These are phyloP conservation scores for Artemia sinica DNA, from an alignment of 2,888 invertebrate species.

Conservation along the genomic window DNA sequence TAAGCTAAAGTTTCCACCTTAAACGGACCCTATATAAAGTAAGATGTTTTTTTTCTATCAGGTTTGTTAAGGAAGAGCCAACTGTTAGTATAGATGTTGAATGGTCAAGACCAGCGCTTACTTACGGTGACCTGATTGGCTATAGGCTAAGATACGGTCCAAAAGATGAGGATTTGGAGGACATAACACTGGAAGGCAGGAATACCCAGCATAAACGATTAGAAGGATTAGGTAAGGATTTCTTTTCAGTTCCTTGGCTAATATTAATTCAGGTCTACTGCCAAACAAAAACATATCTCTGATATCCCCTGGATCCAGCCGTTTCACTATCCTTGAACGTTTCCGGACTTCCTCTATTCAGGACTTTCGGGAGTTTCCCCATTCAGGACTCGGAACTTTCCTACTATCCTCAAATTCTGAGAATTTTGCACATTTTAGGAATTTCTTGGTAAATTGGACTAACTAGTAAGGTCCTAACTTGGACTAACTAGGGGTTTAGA, in stretches of 20 bases:
- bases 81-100: slow-evolving; percentile 74
- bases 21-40: not conserved
- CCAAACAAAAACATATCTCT: too few relatives aligned
- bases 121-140: slow-evolving; percentile 70
- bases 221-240: slow-evolving; percentile 42
- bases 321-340: too few relatives aligned
- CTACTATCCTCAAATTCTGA: too few relatives aligned
- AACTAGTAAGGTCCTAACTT: too few relatives aligned
- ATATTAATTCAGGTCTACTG: too few relatives aligned
- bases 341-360: too few relatives aligned
- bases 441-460: too few relatives aligned
- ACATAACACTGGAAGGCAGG: slow-evolving; percentile 49
- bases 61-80: slow-evolving; percentile 67
- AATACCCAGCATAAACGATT: slow-evolving; percentile 52
- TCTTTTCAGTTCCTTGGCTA: too few relatives aligned
- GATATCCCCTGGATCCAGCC: too few relatives aligned
- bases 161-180: slow-evolving; percentile 56
- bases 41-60: slow-evolving; percentile 31
- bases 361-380: too few relatives aligned
- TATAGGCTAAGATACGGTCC: slow-evolving; percentile 74
- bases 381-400: too few relatives aligned
- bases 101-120: slow-evolving; percentile 75
- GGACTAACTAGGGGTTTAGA: not conserved
- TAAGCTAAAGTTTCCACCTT: not conserved
- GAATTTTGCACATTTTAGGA: too few relatives aligned